Percentiles rank a stretch among this genome's conserved stretches.
Conservation (phyloP, 2,888 invertebrate genomes). For the Bombylius discolor region DNA sequence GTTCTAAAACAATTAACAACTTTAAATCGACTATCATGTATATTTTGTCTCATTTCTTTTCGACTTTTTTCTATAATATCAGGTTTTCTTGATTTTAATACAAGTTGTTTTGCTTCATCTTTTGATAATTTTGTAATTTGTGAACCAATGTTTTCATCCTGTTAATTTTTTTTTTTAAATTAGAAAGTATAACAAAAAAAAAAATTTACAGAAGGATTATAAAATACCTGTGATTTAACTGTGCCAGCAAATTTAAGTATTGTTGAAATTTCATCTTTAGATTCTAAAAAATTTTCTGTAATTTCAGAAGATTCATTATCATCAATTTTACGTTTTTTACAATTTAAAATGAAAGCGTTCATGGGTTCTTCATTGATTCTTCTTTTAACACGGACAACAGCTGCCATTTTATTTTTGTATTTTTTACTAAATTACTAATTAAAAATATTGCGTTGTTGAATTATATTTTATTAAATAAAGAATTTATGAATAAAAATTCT, state of each 20-base stretch:
- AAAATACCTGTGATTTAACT: conserved; percentile 48
- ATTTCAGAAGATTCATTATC: conserved; percentile 17
- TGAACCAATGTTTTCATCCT: conserved; percentile 38
- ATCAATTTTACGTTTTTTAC: conserved; percentile 49
- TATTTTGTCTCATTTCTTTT: conserved; percentile 35
- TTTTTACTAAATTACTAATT: no score
- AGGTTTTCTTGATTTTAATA: conserved; percentile 38
- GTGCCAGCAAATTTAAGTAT: conserved; percentile 61
- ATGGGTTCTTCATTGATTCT: conserved; percentile 57
- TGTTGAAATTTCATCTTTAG: conserved; percentile 41
- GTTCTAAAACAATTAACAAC: conserved; percentile 46
- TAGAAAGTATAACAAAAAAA: conserved; percentile 1
- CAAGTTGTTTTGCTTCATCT: conserved; percentile 36
- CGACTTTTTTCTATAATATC: conserved; percentile 38
- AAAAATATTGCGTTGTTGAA: no score
- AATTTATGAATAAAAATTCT: no score
- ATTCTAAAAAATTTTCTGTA: conserved; percentile 10
- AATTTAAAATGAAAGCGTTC: conserved; percentile 55
- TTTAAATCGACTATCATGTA: conserved; percentile 43
- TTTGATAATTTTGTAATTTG: conserved; percentile 39
- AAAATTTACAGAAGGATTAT: not conserved
- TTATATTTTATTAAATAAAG: no score
- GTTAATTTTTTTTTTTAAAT: not conserved
- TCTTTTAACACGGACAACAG: conserved; percentile 61
- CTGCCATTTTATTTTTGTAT: conserved; percentile 21